These are phyloP conservation scores for Achatina immaculata DNA, from an alignment of 1,140 invertebrate genomes.

Conservation along the genomic window DNA sequence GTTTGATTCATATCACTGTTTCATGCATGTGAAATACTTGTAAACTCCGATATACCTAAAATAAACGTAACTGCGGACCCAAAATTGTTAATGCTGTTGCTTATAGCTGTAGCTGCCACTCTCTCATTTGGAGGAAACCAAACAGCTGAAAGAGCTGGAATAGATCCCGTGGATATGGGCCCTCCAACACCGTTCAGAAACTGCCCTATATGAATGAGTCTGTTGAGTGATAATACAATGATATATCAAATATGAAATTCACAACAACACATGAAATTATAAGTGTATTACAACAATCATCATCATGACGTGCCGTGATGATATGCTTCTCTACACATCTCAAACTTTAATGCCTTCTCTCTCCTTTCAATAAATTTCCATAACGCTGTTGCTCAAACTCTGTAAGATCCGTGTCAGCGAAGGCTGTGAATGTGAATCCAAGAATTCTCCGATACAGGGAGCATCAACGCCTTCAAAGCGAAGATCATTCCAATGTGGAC, in stretches of 20 bases:
- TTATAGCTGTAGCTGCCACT: constrained; percentile 59
- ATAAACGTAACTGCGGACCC: constrained; percentile 49
- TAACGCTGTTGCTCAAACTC: no score
- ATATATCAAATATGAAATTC: not conserved
- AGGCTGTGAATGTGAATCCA: no score
- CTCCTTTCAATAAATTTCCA: no score
- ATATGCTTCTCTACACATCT: not conserved
- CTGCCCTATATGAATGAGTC: constrained; percentile 50
- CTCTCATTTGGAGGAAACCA: constrained; percentile 67
- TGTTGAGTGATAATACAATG: no score
- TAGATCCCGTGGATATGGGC: constrained; percentile 55
- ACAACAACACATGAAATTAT: not conserved
- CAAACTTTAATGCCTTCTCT: no score
- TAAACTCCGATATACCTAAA: constrained; percentile 47
- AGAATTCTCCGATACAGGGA: no score
- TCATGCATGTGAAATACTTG: no score
- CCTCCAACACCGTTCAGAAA: constrained; percentile 64
- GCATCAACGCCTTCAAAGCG: no score
- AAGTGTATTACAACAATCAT: not conserved
- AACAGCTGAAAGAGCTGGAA: constrained; percentile 57
- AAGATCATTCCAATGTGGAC: no score
- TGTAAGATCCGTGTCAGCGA: no score
- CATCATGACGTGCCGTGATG: no score
- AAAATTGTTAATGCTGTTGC: constrained; percentile 29
- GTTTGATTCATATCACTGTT: no score